Percentiles rank a stretch among this genome's conserved stretches.
Conservation (phyloP, 2,797 vertebrate species). For the Crypturellus tataupa region DNA sequence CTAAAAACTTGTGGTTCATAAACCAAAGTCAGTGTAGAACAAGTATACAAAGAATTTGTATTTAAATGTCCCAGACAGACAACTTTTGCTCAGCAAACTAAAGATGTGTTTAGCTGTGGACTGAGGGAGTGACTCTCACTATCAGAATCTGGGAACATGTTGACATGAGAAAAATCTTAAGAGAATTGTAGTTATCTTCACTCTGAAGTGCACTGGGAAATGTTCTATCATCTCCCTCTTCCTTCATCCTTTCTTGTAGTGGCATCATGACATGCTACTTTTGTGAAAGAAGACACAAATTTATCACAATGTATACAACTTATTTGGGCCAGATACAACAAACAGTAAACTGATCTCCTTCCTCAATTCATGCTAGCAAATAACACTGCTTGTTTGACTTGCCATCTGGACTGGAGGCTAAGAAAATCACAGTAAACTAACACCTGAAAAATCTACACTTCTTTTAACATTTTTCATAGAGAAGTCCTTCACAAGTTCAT, state of each 20-base stretch:
- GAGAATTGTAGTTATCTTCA: background rate
- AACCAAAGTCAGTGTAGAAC: background rate
- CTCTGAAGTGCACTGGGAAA: background rate
- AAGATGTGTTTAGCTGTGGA: background rate
- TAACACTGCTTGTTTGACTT: conserved; percentile 20
- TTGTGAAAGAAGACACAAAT: background rate
- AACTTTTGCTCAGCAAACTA: background rate
- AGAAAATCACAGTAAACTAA: conserved; percentile 39
- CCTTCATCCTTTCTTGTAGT: background rate
- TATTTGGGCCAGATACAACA: background rate
- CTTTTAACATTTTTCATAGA: conserved; percentile 37
- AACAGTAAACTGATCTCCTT: conserved; percentile 24
- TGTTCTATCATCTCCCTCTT: background rate
- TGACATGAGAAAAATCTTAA: background rate
- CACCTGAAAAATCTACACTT: conserved; percentile 47
- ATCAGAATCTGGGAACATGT: background rate
- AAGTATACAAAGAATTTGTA: background rate
- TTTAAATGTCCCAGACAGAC: background rate
- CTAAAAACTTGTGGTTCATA: background rate
- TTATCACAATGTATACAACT: background rate
- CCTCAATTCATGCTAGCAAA: background rate
- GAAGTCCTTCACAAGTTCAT: conserved; percentile 7
- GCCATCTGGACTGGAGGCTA: conserved; percentile 33
- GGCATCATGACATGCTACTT: background rate
- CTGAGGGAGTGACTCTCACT: background rate